Evolutionary conservation across 2,797 vertebrate species (phyloP).

Genomic region (Dendrocincla fuliginosa): DNA sequence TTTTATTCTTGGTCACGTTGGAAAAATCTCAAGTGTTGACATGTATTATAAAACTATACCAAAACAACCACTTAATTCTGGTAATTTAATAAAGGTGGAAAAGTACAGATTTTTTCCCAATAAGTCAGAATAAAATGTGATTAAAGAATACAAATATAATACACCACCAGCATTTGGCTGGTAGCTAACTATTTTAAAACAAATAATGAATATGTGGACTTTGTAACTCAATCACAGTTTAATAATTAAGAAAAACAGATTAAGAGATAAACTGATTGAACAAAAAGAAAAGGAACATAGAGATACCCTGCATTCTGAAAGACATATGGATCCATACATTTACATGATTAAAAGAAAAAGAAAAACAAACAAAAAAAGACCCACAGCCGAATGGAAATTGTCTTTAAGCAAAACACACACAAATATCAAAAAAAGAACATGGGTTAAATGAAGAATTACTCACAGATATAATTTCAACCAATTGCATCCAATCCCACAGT

Average conservation of each 20-base stretch:
- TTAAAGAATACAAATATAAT: neutral
- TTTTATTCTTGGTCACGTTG: neutral
- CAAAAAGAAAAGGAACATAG: neutral
- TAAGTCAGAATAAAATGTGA: neutral
- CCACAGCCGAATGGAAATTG: accelerated
- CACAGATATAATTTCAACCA: neutral
- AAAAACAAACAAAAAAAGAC: accelerated
- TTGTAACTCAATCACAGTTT: neutral
- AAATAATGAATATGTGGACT: neutral
- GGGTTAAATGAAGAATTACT: neutral
- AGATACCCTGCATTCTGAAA: neutral
- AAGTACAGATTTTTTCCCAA: neutral
- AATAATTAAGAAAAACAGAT: neutral
- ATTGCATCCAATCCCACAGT: neutral
- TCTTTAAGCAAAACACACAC: neutral
- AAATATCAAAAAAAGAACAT: neutral
- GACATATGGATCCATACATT: neutral
- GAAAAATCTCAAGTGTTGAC: neutral
- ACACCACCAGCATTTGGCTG: neutral
- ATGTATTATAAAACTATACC: neutral
- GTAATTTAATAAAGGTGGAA: neutral
- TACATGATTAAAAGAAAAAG: neutral
- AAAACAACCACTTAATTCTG: neutral
- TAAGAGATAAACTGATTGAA: neutral
- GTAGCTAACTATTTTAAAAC: neutral